Conservation (phyloP, 2,113 vertebrate genomes). For the Thymallus thymallus region DNA sequence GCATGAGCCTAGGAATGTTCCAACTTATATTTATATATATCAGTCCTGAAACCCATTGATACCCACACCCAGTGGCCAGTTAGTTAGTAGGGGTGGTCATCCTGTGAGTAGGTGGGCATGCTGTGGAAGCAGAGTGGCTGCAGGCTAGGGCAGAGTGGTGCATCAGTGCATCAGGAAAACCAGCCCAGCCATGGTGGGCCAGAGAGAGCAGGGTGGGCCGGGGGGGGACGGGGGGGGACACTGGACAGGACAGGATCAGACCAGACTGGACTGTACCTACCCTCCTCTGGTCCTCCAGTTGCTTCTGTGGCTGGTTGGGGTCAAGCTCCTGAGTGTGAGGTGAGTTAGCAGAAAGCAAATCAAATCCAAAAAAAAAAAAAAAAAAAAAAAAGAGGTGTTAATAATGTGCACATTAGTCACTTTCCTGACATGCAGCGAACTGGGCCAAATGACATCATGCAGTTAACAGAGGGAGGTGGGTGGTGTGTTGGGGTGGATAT, state of each 20-base stretch:
- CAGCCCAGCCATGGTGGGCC: not conserved
- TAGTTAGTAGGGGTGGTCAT: not conserved
- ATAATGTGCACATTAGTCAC: conserved; percentile 72
- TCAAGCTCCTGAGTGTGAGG: conserved; percentile 89
- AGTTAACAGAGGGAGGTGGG: conserved; percentile 57
- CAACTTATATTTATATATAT: not conserved
- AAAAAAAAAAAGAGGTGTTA: conserved; percentile 59
- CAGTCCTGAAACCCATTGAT: not conserved
- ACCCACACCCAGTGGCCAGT: conserved; percentile 2
- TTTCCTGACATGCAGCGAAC: conserved; percentile 63
- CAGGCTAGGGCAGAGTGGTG: conserved; percentile 17
- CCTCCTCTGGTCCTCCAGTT: conserved; percentile 96
- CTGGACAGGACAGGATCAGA: conserved; percentile 29
- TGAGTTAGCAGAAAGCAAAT: conserved; percentile 71
- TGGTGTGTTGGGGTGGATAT: conserved; percentile 34
- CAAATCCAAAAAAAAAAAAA: conserved; percentile 17
- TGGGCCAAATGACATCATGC: conserved; percentile 63
- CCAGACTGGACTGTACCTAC: conserved; percentile 79
- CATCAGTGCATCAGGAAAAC: conserved; percentile 24
- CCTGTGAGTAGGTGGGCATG: conserved; percentile 28
- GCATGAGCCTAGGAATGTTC: not conserved
- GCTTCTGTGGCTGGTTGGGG: conserved; percentile 91
- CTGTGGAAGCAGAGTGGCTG: conserved; percentile 41
- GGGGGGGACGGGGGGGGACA: conserved; percentile 16
- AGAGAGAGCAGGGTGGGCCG: not conserved